Evolutionary conservation across 2,797 vertebrate species (phyloP).

Genomic region (Chromobotia macracanthus): DNA sequence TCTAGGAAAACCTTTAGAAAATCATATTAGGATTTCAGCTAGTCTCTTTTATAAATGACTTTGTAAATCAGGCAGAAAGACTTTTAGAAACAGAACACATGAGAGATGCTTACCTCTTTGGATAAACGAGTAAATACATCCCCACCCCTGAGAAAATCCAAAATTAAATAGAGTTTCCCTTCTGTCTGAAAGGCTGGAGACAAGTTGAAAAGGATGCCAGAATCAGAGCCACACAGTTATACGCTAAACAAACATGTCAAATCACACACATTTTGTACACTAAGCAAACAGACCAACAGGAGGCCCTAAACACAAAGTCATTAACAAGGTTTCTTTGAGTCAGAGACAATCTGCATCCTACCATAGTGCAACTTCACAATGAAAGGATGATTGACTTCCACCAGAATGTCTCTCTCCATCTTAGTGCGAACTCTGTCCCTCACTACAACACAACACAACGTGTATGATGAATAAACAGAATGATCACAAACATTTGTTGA

Average conservation of each 20-base stretch:
- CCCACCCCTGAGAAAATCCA: constrained; percentile 99
- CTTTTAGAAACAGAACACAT: constrained; percentile 46
- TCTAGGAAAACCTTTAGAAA: not conserved
- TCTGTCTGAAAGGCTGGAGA: constrained; percentile 95
- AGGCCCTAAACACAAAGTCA: not conserved
- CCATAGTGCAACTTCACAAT: constrained; percentile 99
- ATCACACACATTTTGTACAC: not conserved
- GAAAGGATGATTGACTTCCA: constrained; percentile 98
- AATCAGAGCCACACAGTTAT: not conserved
- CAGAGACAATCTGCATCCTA: constrained; percentile 69
- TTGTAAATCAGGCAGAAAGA: constrained; percentile 5
- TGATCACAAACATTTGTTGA: not conserved
- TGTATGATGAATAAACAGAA: constrained; percentile 14
- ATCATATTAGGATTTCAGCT: no score
- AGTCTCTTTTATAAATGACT: not conserved
- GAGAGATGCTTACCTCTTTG: constrained; percentile 91
- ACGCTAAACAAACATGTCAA: not conserved
- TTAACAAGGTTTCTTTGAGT: not conserved
- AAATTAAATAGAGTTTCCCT: constrained; percentile 99
- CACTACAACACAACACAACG: constrained; percentile 74
- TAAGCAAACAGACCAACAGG: not conserved
- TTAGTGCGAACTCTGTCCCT: constrained; percentile 97
- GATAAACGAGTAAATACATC: constrained; percentile 99
- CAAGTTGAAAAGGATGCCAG: constrained; percentile 34
- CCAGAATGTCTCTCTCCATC: constrained; percentile 98